Percentiles rank a stretch among this genome's conserved stretches.
Conservation (phyloP, 2,888 invertebrate species). For the Synergus laeviventris region DNA sequence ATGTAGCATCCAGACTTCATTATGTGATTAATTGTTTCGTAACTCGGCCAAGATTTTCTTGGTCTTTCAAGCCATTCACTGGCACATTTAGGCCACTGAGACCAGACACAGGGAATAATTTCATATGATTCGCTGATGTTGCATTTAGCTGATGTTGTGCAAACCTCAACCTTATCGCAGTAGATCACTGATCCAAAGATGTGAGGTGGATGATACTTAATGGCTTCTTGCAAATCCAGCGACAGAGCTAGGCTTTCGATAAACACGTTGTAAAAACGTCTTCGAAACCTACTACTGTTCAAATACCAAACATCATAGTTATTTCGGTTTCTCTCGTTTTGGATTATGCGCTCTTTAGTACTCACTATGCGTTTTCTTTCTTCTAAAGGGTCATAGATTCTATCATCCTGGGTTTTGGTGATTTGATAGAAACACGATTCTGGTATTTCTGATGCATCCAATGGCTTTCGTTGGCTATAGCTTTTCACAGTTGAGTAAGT, state of each 20-base stretch:
- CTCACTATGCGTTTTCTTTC: conserved; percentile 60
- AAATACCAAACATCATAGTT: conserved; percentile 73
- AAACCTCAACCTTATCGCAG: conserved; percentile 77
- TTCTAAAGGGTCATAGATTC: conserved; percentile 62
- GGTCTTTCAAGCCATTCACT: conserved; percentile 82
- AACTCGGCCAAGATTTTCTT: conserved; percentile 83
- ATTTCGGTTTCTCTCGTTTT: conserved; percentile 58
- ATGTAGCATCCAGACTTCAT: conserved; percentile 83
- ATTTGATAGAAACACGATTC: conserved; percentile 66
- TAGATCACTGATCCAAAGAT: conserved; percentile 81
- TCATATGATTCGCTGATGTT: conserved; percentile 78
- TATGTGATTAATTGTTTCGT: conserved; percentile 82
- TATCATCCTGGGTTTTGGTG: conserved; percentile 62
- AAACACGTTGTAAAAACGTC: conserved; percentile 82
- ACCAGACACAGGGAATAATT: conserved; percentile 83
- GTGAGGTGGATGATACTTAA: conserved; percentile 74
- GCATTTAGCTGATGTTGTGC: conserved; percentile 55
- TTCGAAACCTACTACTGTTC: conserved; percentile 83
- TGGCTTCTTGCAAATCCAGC: conserved; percentile 79
- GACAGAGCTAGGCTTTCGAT: conserved; percentile 79
- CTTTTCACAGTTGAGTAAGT: conserved; percentile 48
- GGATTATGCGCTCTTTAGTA: conserved; percentile 64
- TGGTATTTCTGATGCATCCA: conserved; percentile 60
- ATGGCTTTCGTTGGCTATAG: conserved; percentile 43
- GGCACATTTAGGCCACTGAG: conserved; percentile 85